phyloP scores from a whole-genome alignment of 1,140 invertebrate genomes.

The Bombus haemorrhoidalis region DNA sequence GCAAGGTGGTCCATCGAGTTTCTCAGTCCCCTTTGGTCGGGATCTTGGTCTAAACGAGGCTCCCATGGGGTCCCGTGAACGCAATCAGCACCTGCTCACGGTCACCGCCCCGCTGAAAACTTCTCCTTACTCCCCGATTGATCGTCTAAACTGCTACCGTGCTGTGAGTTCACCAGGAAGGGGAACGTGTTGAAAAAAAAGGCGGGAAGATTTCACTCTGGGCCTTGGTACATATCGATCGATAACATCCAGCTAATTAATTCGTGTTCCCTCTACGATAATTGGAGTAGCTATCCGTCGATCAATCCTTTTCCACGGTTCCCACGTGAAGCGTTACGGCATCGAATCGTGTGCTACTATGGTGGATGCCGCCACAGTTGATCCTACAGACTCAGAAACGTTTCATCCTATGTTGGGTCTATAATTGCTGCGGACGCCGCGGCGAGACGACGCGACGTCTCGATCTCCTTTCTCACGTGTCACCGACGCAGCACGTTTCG shows the following conservation, averaged over 20 bases:
- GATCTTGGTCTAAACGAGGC: slow-evolving; percentile 59
- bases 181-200: slow-evolving; percentile 33
- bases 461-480: slow-evolving; percentile 66
- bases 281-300: slow-evolving; percentile 62
- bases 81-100: slow-evolving; percentile 61
- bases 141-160: slow-evolving; percentile 13
- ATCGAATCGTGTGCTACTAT: background rate
- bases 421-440: slow-evolving; percentile 39
- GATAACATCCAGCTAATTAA: slow-evolving; percentile 68
- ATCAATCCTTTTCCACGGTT: slow-evolving; percentile 68
- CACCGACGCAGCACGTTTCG: slow-evolving; percentile 62
- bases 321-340: slow-evolving; percentile 64
- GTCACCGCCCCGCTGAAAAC: slow-evolving; percentile 56
- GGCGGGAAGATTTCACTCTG: slow-evolving; percentile 44
- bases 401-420: slow-evolving; percentile 32
- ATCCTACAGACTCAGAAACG: slow-evolving; percentile 12
- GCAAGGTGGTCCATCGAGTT: slow-evolving; percentile 72
- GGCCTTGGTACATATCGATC: slow-evolving; percentile 36
- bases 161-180: background rate
- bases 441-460: background rate
- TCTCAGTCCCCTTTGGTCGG: slow-evolving; percentile 62
- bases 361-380: background rate
- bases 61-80: slow-evolving; percentile 68
- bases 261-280: slow-evolving; percentile 67
- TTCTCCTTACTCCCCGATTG: slow-evolving; percentile 36